Conservation (phyloP, 2,113 vertebrate genomes). For the Rhinoptilus africanus region DNA sequence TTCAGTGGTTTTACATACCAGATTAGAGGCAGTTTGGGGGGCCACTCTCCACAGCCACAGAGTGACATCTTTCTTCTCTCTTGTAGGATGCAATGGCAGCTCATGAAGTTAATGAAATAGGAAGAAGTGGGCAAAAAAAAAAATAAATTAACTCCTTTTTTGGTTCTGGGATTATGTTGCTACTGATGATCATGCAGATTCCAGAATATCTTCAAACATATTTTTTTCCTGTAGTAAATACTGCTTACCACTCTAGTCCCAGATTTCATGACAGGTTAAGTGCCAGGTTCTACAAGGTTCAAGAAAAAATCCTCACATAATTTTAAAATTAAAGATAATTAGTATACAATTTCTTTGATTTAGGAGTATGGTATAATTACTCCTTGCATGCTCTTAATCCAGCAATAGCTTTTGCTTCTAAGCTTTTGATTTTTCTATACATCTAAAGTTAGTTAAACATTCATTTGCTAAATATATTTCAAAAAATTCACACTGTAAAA, state of each 20-base stretch:
- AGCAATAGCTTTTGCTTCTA: background rate
- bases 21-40: background rate
- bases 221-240: background rate
- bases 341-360: background rate
- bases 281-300: background rate
- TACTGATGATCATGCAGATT: background rate
- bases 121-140: background rate
- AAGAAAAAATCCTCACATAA: background rate
- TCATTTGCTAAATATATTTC: background rate
- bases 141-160: background rate
- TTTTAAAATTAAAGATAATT: constrained; percentile 11
- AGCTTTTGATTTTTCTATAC: background rate
- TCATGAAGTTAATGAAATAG: background rate
- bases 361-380: background rate
- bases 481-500: background rate
- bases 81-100: background rate
- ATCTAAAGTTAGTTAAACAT: background rate
- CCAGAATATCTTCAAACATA: background rate
- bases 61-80: background rate
- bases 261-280: background rate
- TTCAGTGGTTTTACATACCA: background rate
- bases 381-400: background rate
- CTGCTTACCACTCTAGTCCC: background rate
- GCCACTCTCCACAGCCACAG: background rate
- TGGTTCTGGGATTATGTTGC: background rate